A percentile compares a stretch with the other conserved stretches of the same genome.
Evolutionary conservation across 2,888 invertebrate genomes (phyloP).

Genomic region (Graphium colonna): DNA sequence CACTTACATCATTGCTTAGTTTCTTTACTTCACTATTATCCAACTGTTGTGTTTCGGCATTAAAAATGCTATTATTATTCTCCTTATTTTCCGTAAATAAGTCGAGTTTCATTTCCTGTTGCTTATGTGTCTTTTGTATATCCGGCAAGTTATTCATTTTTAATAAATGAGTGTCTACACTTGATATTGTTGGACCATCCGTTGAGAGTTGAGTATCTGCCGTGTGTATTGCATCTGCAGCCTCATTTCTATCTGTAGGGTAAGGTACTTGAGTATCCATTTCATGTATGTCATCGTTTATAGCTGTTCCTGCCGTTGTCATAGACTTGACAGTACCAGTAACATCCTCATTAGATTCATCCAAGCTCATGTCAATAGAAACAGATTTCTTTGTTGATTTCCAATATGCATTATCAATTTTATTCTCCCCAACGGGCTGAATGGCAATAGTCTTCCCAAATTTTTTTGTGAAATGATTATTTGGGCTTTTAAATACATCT

Average conservation of each 20-base stretch:
- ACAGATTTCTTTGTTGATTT: slow-evolving; percentile 57
- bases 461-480: slow-evolving; percentile 49
- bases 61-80: slow-evolving; percentile 39
- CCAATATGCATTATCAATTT: slow-evolving; percentile 55
- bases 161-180: slow-evolving; percentile 35
- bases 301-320: slow-evolving; percentile 26
- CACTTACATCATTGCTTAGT: slow-evolving; percentile 21
- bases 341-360: slow-evolving; percentile 41
- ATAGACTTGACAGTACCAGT: slow-evolving; percentile 38
- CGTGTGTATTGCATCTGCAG: slow-evolving; percentile 45
- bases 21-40: slow-evolving; percentile 6
- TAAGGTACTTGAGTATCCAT: slow-evolving; percentile 53
- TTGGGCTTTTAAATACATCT: slow-evolving; percentile 42
- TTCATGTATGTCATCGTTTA: slow-evolving; percentile 35
- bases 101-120: slow-evolving; percentile 50
- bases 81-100: slow-evolving; percentile 46
- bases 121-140: slow-evolving; percentile 45
- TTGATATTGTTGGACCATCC: slow-evolving; percentile 15
- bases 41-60: slow-evolving; percentile 33
- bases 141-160: slow-evolving; percentile 40
- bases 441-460: slow-evolving; percentile 48
- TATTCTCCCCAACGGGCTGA: slow-evolving; percentile 48
- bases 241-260: slow-evolving; percentile 31
- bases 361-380: slow-evolving; percentile 43
- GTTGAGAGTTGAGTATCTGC: slow-evolving; percentile 40